Evolutionary conservation across 1,140 invertebrate genomes (phyloP), one percentile per base, ranked within the genome.

Genomic region (Drosophila dunni): DNA sequence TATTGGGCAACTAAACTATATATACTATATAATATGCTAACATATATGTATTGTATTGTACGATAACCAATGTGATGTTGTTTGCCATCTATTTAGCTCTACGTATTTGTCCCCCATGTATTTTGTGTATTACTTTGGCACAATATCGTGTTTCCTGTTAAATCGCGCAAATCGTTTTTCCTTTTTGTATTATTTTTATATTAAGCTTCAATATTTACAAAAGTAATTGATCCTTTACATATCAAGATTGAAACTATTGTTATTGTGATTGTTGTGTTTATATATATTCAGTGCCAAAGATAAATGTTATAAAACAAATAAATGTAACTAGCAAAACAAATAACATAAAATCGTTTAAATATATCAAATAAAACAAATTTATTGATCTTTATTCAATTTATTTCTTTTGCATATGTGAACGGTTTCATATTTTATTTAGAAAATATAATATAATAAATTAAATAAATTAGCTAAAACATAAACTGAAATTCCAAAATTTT

Each of bases 391-490:
- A 77, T 79, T 88, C 53, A 65, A 70, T 83, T 86, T 86, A 74
- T 71, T 70, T 86, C 67, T 88, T 54, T 73, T 83, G 80, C 66
- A 82, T 70, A 82, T 79, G 74, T 79, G 67, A 70, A 70, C 58
- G 38, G 50, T 70, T 75, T 70, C 6, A 10, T 60, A 71, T 74
- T 67, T 58, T 73, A 50, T 62, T 34, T 54, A 78, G 46, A 78
- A 61, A 48, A 67, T 69, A 79, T 68, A 61, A 62, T 84, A 88
- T 88, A 83, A 86, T 86, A 86, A 86, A 86, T 86, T 51, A 88
- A 86, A 83, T 86, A 86, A 86, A 86, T 86, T 77, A 86, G 75
- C 83, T 86, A 86, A 80, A 86, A 69, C 76, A 83, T 82, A 83
- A 88, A 83, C 54, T 82, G 76, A 86, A 82, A 73, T 82, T 86